These are phyloP conservation scores for Seriola aureovittata DNA, from an alignment of 2,113 vertebrate genomes.

Conservation along the genomic window DNA sequence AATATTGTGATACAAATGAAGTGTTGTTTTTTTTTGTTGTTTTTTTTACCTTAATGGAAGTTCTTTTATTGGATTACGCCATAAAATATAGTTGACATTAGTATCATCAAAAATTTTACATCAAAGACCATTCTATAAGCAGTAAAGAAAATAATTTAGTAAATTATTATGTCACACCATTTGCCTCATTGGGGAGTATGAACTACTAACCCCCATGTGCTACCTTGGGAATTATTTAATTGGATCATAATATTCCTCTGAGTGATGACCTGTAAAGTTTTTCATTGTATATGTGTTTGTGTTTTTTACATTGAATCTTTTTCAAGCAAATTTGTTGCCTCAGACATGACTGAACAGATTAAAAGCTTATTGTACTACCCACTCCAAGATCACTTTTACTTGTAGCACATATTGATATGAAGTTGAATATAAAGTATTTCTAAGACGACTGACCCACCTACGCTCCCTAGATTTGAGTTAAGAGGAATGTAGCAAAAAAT, in stretches of 20 bases:
- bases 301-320: conserved; percentile 81
- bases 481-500: conserved; percentile 80
- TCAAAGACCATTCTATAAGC: conserved; percentile 48
- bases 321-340: conserved; percentile 77
- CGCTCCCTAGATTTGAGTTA: conserved; percentile 78
- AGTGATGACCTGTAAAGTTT: conserved; percentile 71
- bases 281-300: conserved; percentile 79
- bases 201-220: conserved; percentile 44
- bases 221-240: conserved; percentile 62
- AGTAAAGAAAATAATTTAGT: conserved; percentile 64
- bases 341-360: conserved; percentile 77
- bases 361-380: conserved; percentile 77
- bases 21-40: conserved; percentile 54
- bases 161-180: conserved; percentile 65
- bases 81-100: conserved; percentile 63
- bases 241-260: conserved; percentile 66
- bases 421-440: conserved; percentile 78
- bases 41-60: conserved; percentile 63
- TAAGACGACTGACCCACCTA: conserved; percentile 74
- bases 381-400: conserved; percentile 71
- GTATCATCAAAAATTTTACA: conserved; percentile 47
- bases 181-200: conserved; percentile 60
- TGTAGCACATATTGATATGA: conserved; percentile 75
- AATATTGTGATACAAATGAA: conserved; percentile 78
- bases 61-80: conserved; percentile 60